Conservation (phyloP, 1,140 invertebrate species). For the Spodoptera litura region DNA sequence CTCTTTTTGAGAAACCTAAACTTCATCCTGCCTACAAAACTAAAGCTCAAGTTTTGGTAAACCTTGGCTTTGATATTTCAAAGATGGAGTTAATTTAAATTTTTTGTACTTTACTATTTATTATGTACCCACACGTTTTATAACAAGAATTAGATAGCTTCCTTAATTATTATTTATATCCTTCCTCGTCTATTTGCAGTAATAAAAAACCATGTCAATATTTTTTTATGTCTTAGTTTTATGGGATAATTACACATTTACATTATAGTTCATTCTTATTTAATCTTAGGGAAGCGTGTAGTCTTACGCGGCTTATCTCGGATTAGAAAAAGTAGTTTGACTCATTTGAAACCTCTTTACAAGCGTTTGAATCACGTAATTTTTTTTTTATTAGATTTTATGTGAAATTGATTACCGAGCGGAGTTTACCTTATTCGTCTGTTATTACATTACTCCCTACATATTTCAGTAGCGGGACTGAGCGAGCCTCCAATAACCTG, state of each 20-base stretch:
- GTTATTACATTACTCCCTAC: constrained; percentile 44
- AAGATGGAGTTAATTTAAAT: too few relatives aligned
- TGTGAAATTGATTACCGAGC: constrained; percentile 31
- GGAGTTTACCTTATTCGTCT: constrained; percentile 31
- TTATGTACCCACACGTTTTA: too few relatives aligned
- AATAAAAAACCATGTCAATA: constrained; percentile 13
- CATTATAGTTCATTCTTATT: neutral
- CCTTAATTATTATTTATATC: neutral
- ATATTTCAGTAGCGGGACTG: constrained; percentile 51
- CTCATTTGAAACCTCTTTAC: constrained; percentile 13
- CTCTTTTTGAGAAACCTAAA: too few relatives aligned
- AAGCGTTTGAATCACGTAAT: constrained; percentile 7
- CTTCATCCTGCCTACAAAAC: too few relatives aligned
- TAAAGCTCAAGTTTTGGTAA: too few relatives aligned
- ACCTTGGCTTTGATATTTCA: too few relatives aligned
- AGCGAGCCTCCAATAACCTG: constrained; percentile 66
- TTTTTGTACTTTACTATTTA: too few relatives aligned
- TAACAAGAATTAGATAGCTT: too few relatives aligned
- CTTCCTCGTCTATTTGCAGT: neutral
- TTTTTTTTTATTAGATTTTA: constrained; percentile 32
- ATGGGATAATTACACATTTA: neutral
- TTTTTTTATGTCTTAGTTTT: constrained; percentile 1
- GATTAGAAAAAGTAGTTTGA: constrained; percentile 30
- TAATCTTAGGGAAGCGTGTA: constrained; percentile 16
- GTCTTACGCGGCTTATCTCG: neutral